Conservation (phyloP, 2,888 invertebrate species). For the Scotopteryx bipunctaria region DNA sequence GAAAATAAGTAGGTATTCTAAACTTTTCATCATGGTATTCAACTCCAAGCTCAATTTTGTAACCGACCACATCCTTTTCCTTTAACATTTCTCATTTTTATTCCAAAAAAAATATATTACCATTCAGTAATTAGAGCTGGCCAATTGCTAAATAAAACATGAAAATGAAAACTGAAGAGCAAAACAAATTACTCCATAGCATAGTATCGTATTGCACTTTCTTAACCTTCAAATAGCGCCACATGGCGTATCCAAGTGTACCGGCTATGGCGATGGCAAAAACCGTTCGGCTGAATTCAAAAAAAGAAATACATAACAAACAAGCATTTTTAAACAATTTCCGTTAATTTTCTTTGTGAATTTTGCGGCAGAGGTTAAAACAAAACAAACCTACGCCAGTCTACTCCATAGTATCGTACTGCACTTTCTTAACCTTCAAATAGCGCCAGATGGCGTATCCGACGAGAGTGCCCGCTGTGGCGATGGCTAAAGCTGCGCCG, state of each 20-base stretch:
- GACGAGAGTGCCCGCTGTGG: conserved; percentile 90
- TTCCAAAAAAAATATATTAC: too few relatives aligned
- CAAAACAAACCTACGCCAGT: neutral
- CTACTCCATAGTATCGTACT: conserved; percentile 95
- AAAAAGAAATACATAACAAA: too few relatives aligned
- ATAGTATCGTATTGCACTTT: conserved; percentile 96
- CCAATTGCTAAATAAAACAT: too few relatives aligned
- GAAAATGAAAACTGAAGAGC: too few relatives aligned
- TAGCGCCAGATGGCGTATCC: conserved; percentile 94
- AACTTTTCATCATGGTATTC: too few relatives aligned
- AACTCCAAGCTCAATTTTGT: too few relatives aligned
- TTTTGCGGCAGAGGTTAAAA: neutral
- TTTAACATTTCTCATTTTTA: too few relatives aligned
- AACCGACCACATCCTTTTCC: too few relatives aligned
- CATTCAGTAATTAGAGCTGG: too few relatives aligned
- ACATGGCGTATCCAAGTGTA: conserved; percentile 93
- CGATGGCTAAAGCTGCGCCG: conserved; percentile 92
- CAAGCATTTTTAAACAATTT: too few relatives aligned
- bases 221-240: conserved; percentile 93
- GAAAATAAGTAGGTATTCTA: too few relatives aligned
- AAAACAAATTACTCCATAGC: conserved; percentile 81
- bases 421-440: conserved; percentile 94
- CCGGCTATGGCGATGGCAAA: conserved; percentile 91
- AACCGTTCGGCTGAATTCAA: conserved; percentile 71
- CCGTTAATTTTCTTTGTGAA: too few relatives aligned